Conservation (phyloP, 1,140 invertebrate genomes). For the Cryptotermes secundus region DNA sequence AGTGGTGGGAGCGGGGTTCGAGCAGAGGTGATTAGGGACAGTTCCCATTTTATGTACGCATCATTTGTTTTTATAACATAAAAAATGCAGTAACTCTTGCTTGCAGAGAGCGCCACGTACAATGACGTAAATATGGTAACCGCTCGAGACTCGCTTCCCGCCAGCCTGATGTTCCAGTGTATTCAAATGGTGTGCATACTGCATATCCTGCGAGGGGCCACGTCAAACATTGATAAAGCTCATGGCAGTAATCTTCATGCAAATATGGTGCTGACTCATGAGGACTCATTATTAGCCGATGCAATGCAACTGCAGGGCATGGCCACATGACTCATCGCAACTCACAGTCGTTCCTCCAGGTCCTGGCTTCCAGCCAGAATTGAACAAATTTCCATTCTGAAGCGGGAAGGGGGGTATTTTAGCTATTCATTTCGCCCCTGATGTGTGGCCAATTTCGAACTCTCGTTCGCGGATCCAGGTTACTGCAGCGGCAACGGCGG, state of each 20-base stretch:
- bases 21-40: background rate
- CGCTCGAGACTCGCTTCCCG: background rate
- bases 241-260: slow-evolving; percentile 27
- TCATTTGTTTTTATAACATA: slow-evolving; percentile 24
- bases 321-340: background rate
- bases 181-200: too few species aligned
- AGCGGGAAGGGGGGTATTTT: too few species aligned
- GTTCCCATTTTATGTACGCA: background rate
- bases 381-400: background rate
- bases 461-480: too few species aligned
- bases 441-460: background rate
- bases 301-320: background rate
- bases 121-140: background rate
- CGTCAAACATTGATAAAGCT: slow-evolving; percentile 3
- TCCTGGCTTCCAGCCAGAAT: background rate
- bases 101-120: background rate
- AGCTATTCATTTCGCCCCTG: too few species aligned
- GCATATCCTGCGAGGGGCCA: background rate
- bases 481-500: too few species aligned
- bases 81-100: slow-evolving; percentile 32
- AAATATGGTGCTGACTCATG: slow-evolving; percentile 12
- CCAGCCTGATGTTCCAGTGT: too few species aligned
- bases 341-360: background rate
- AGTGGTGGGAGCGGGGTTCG: background rate
- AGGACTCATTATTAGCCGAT: background rate